phyloP scores from a whole-genome alignment of 2,113 vertebrate species.

The Fregata magnificens region DNA sequence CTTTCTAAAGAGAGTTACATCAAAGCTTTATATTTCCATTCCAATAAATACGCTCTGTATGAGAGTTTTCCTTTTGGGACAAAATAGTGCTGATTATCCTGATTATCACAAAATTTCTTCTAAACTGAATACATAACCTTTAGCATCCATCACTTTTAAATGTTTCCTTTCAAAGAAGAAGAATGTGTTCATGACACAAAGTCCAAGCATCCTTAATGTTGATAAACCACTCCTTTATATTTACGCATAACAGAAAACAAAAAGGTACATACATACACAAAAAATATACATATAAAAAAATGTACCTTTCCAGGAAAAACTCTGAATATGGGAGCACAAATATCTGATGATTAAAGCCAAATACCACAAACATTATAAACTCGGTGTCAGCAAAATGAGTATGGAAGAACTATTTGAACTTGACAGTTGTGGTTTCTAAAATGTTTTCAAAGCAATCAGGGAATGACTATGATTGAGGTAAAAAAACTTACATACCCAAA shows the following conservation, averaged over 20 bases:
- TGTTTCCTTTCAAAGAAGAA: neutral
- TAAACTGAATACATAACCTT: neutral
- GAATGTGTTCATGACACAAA: neutral
- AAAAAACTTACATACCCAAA: neutral
- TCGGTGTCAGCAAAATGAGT: neutral
- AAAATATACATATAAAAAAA: neutral
- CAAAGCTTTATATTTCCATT: conserved; percentile 32
- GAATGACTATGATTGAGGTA: neutral
- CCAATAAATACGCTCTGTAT: neutral
- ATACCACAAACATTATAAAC: neutral
- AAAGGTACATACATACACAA: neutral
- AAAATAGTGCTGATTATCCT: neutral
- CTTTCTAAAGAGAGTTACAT: conserved; percentile 27
- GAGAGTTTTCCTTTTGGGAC: neutral
- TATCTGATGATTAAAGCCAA: neutral
- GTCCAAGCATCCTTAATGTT: neutral
- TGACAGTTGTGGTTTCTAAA: neutral
- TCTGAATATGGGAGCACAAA: neutral
- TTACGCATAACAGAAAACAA: neutral
- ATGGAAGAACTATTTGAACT: neutral
- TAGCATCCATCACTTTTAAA: neutral
- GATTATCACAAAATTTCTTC: neutral
- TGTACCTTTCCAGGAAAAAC: neutral
- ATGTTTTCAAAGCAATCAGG: neutral
- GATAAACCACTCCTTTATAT: neutral